Percentiles rank a stretch among this genome's conserved stretches.
These are phyloP conservation scores for Anarsia innoxiella DNA, from an alignment of 2,888 invertebrate genomes.

Conservation along the genomic window DNA sequence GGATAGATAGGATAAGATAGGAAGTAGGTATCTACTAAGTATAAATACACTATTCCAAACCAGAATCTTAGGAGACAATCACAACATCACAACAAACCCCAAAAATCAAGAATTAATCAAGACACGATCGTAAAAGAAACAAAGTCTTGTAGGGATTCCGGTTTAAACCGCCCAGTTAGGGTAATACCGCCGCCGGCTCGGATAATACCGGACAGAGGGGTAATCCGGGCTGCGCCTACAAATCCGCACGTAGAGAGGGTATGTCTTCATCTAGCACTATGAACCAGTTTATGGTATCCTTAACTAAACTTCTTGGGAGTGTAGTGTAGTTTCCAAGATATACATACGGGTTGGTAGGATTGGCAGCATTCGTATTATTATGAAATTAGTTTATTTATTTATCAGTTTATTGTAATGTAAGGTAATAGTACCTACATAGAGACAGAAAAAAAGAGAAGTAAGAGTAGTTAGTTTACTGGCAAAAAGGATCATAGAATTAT, in stretches of 20 bases:
- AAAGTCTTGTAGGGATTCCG: not conserved
- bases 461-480: no score
- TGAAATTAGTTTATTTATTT: no score
- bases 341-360: not conserved
- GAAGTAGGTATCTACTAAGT: no score
- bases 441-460: no score
- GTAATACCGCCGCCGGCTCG: no score
- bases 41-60: no score
- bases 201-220: not conserved
- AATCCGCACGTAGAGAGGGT: constrained; percentile 36
- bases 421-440: no score
- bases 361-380: no score
- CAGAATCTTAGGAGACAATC: no score
- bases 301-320: constrained; percentile 35
- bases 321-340: not conserved
- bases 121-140: not conserved
- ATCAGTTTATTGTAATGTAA: no score
- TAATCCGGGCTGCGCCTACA: constrained; percentile 14
- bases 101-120: not conserved
- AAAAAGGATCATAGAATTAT: no score
- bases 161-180: not conserved
- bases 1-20: no score
- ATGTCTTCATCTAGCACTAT: constrained; percentile 39
- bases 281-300: constrained; percentile 48
- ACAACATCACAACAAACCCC: not conserved